Base-by-base conservation (phyloP, 2,797 vertebrate genomes). In the Mastacembelus armatus region DNA sequence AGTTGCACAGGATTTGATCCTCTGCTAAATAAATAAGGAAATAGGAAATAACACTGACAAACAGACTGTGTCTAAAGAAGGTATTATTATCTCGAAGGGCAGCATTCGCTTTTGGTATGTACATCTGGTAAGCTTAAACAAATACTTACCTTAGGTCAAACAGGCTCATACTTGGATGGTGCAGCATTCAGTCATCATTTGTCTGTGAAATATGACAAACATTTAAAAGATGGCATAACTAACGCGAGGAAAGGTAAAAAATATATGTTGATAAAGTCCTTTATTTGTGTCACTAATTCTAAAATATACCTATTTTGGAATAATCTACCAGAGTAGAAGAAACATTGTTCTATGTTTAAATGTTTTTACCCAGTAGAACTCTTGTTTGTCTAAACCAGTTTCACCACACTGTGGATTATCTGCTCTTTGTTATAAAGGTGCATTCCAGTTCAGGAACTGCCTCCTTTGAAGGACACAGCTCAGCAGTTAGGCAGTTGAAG, bases 21-120 rank as follows among this genome's bases (percentile, higher is more conserved):
- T 43, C 44, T 30, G 62, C 10, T 75, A 70, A 69, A 62, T 71
- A 47, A n/a, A n/a, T n/a, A n/a, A n/a, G n/a, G n/a, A n/a, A n/a
- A n/a, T n/a, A 57, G 12, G 22, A 50, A 74, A 70, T 43, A 57
- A 27, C 10, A 50, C 14, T n/a, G n/a, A 59, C 71, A 66, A 33
- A 42, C 24, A 45, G 42, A 7, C 30, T 58, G 49, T 60, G 75
- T 65, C 45, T 61, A 21, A 58, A 69, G 50, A n/a, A 66, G 32
- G n/a, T 33, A 48, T 36, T 11, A 21, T 73, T 67, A 70, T 60
- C 62, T 66, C 62, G 26, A 66, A 66, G 36, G 29, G 16, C 35
- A 58, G 10, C 18, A 29, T 54, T 39, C 38, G n/a, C 52, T 51
- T 35, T 29, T 9, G 30, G 35, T 32, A 30, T 26, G 27, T 42